phyloP scores from a whole-genome alignment of 2,797 vertebrate species.

The Loris lydekkerianus region DNA sequence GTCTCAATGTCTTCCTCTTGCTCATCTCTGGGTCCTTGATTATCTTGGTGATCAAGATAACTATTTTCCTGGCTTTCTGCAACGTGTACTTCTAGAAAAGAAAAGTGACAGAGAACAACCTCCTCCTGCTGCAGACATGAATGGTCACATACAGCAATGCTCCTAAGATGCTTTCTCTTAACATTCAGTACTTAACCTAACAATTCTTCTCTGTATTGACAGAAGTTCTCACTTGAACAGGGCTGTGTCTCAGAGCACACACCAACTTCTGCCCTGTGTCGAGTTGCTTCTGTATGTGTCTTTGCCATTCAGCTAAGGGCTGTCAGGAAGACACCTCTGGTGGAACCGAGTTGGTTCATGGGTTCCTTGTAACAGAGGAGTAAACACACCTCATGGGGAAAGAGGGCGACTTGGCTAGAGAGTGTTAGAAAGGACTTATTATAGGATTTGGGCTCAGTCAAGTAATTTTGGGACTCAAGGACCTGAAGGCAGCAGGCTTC shows the following conservation, averaged over 20 bases:
- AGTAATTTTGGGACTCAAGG: not conserved
- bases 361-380: not conserved
- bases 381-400: not conserved
- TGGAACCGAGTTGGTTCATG: not conserved
- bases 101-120: not conserved
- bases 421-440: not conserved
- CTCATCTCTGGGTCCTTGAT: constrained; percentile 27
- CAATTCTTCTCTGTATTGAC: not conserved
- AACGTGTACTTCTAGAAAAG: not conserved
- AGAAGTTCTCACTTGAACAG: not conserved
- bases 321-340: not conserved
- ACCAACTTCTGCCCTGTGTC: not conserved
- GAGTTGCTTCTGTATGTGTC: not conserved
- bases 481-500: not conserved
- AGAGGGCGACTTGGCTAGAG: not conserved
- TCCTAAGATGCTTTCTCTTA: not conserved
- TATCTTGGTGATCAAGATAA: constrained; percentile 27
- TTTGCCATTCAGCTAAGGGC: not conserved
- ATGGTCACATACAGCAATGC: not conserved
- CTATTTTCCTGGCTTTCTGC: not conserved
- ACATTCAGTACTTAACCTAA: not conserved
- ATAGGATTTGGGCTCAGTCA: not conserved
- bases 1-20: constrained; percentile 39
- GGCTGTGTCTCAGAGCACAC: not conserved
- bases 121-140: not conserved